Conservation (phyloP, 2,113 vertebrate genomes). For the Marcusenius ussheri region DNA sequence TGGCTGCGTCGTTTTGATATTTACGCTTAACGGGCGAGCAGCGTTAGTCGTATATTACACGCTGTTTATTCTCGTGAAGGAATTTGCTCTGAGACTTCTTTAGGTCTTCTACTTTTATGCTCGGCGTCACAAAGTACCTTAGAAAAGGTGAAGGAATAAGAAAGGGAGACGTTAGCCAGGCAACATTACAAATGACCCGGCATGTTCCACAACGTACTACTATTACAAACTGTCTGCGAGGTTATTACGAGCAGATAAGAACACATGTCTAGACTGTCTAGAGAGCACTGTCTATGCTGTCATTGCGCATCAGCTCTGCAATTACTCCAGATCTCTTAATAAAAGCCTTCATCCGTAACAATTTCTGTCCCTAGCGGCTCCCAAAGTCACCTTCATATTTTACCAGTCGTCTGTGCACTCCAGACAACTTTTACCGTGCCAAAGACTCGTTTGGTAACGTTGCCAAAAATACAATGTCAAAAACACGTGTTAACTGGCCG, state of each 20-base stretch:
- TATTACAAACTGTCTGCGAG: background rate
- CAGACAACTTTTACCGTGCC: background rate
- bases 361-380: background rate
- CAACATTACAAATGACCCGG: background rate
- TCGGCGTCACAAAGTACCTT: no score
- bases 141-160: background rate
- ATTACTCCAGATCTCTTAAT: conserved; percentile 11
- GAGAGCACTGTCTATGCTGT: background rate
- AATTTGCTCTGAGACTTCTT: background rate
- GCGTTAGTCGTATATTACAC: background rate
- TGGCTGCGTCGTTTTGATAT: background rate
- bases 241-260: conserved; percentile 1
- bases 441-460: background rate
- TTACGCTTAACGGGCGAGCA: background rate
- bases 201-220: background rate
- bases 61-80: background rate
- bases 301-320: background rate
- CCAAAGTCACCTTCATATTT: conserved; percentile 4
- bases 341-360: background rate
- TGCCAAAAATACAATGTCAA: background rate
- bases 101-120: background rate
- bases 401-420: background rate
- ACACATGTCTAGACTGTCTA: conserved; percentile 13
- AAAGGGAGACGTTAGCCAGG: background rate
- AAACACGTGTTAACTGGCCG: background rate